Evolutionary conservation across 1,140 invertebrate species (phyloP).

Genomic region (Drosophila nigrodunni): DNA sequence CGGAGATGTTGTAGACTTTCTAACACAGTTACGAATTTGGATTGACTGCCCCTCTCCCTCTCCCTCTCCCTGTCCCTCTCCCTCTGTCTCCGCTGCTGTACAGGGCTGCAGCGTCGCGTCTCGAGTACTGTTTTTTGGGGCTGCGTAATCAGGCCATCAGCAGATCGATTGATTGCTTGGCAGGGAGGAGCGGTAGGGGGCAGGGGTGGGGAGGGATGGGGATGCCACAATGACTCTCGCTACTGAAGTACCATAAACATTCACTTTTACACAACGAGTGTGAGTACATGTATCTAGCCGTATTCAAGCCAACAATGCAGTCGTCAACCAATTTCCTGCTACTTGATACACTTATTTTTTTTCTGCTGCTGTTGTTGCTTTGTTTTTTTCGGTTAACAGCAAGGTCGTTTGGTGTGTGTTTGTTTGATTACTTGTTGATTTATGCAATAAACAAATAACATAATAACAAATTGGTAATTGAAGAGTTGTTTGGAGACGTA

Average conservation of each 20-base stretch:
- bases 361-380: background rate
- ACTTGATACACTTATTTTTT: slow-evolving; percentile 76
- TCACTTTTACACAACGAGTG: slow-evolving; percentile 63
- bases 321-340: slow-evolving; percentile 79
- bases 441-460: slow-evolving; percentile 72
- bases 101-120: slow-evolving; percentile 7
- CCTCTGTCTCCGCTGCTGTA: background rate
- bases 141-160: slow-evolving; percentile 72
- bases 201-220: slow-evolving; percentile 25
- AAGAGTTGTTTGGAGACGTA: slow-evolving; percentile 31
- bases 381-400: slow-evolving; percentile 36
- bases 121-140: slow-evolving; percentile 44
- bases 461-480: slow-evolving; percentile 57
- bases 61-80: background rate
- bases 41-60: background rate
- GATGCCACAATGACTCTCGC: slow-evolving; percentile 57
- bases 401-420: slow-evolving; percentile 58
- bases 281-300: background rate
- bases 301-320: slow-evolving; percentile 43
- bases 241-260: slow-evolving; percentile 78
- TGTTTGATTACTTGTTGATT: slow-evolving; percentile 54
- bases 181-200: slow-evolving; percentile 30
- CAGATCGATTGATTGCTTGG: slow-evolving; percentile 14
- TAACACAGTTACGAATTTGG: slow-evolving; percentile 56
- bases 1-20: slow-evolving; percentile 59